These are phyloP conservation scores for Astreopora myriophthalma DNA, from an alignment of 64 coral and sea anemone species.

Conservation along the genomic window DNA sequence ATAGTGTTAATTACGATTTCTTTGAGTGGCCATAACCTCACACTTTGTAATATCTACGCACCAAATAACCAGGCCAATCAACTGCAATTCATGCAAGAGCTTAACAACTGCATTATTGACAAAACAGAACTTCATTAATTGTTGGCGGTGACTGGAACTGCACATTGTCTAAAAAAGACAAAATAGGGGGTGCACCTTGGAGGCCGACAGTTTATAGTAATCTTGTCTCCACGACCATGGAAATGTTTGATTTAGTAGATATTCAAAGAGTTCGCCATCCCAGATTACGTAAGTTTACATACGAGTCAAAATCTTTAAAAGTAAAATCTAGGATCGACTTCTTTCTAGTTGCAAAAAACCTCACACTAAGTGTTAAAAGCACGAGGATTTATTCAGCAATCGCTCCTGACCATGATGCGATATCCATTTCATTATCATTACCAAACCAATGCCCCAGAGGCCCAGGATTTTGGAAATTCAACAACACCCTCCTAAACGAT, in stretches of 20 bases:
- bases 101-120: slow-evolving; percentile 1
- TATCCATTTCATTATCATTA: not conserved
- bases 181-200: not conserved
- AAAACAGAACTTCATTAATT: not conserved
- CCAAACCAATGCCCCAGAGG: not conserved
- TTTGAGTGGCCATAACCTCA: not conserved
- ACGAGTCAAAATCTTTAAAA: not conserved
- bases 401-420: not conserved
- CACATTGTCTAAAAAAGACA: not conserved
- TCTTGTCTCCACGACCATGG: not conserved
- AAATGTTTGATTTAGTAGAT: slow-evolving; percentile 16
- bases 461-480: not conserved
- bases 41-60: slow-evolving; percentile 5
- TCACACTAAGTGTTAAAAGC: too few relatives aligned
- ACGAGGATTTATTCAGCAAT: not conserved
- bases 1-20: not conserved
- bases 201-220: not conserved
- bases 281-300: not conserved
- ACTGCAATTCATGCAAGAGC: slow-evolving; percentile 4
- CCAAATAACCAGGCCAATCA: slow-evolving; percentile 4
- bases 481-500: not conserved
- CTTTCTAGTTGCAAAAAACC: not conserved
- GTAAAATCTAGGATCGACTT: slow-evolving; percentile 7
- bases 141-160: not conserved
- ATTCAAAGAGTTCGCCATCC: slow-evolving; percentile 14